These are phyloP conservation scores for Hippocampus zosterae DNA, from an alignment of 2,113 vertebrate species.

Conservation along the genomic window DNA sequence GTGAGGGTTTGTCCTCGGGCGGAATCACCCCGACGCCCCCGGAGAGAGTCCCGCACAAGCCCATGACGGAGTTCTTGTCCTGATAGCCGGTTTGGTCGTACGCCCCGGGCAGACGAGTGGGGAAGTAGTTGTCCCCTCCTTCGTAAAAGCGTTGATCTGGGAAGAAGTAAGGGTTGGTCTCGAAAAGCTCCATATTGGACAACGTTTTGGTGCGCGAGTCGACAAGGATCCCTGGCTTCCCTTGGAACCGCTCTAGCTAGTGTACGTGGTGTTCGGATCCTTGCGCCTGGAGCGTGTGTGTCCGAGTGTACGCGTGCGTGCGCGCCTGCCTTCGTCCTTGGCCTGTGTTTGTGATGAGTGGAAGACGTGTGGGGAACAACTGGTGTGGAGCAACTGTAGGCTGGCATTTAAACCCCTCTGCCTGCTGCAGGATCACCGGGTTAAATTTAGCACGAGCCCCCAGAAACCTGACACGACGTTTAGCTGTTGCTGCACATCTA, in stretches of 20 bases:
- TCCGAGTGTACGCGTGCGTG: constrained; percentile 37
- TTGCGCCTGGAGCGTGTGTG: constrained; percentile 44
- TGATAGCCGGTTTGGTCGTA: constrained; percentile 80
- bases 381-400: constrained; percentile 81
- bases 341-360: constrained; percentile 70
- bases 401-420: constrained; percentile 98
- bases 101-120: constrained; percentile 77
- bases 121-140: constrained; percentile 83
- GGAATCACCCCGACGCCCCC: constrained; percentile 56
- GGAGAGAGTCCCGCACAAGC: constrained; percentile 77
- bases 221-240: constrained; percentile 43
- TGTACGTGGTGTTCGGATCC: constrained; percentile 45
- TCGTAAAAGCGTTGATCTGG: constrained; percentile 95
- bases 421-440: constrained; percentile 95
- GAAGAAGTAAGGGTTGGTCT: constrained; percentile 96
- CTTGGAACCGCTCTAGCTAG: constrained; percentile 37
- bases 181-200: constrained; percentile 91
- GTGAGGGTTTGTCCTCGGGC: constrained; percentile 84
- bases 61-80: constrained; percentile 79
- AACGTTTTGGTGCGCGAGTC: constrained; percentile 24
- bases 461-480: constrained; percentile 92
- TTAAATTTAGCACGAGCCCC: constrained; percentile 97
- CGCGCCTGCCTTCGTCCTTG: constrained; percentile 24
- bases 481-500: constrained; percentile 99
- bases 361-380: constrained; percentile 76